Percentiles rank a stretch among this genome's conserved stretches.
These are phyloP conservation scores for Caerostris darwini DNA, from an alignment of 1,140 invertebrate species.

Conservation along the genomic window DNA sequence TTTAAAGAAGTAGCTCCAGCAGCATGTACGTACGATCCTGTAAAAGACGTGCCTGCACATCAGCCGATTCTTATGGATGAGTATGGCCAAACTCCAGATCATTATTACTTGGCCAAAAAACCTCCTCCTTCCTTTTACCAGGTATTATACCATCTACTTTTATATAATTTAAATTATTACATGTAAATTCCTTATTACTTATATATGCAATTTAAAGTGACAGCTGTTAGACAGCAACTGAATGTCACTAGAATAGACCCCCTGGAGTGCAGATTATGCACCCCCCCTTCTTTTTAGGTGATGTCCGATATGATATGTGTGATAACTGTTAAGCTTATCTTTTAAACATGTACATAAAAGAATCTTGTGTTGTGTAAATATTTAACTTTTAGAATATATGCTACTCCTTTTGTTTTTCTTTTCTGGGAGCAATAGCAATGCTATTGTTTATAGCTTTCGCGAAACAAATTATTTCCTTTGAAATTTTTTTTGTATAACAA, in stretches of 20 bases:
- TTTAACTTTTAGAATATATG: neutral
- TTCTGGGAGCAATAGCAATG: neutral
- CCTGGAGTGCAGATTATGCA: neutral
- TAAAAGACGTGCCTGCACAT: conserved; percentile 33
- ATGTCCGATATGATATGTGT: neutral
- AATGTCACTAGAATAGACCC: neutral
- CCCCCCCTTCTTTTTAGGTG: neutral
- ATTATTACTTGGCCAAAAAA: conserved; percentile 78
- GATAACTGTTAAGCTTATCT: neutral
- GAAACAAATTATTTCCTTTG: too few relatives aligned
- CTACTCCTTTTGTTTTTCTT: neutral
- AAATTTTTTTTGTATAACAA: too few relatives aligned
- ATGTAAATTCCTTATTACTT: neutral
- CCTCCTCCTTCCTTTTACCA: conserved; percentile 57
- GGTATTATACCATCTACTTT: conserved; percentile 33
- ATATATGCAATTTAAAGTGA: neutral
- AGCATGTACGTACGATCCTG: neutral
- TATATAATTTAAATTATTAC: neutral
- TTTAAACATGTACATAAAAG: neutral
- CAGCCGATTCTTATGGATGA: conserved; percentile 78
- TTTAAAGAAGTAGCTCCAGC: conserved; percentile 30
- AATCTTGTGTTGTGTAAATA: neutral
- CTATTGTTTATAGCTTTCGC: neutral
- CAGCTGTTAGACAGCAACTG: neutral
- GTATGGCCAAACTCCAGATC: conserved; percentile 79